phyloP scores from a whole-genome alignment of 2,113 vertebrate genomes.

The Telmatochromis sp. region DNA sequence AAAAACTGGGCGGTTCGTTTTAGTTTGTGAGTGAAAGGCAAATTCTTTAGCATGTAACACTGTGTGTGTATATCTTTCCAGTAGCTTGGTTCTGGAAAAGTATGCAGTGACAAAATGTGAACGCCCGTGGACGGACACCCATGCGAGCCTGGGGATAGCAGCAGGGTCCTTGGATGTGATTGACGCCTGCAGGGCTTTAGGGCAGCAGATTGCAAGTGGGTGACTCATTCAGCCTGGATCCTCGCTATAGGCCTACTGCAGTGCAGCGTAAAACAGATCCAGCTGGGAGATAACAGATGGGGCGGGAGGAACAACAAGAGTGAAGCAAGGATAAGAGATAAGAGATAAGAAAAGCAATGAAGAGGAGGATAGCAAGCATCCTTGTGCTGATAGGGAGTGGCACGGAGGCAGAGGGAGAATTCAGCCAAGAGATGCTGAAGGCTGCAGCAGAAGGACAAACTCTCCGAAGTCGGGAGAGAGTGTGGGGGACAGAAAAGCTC shows the following conservation, averaged over 20 bases:
- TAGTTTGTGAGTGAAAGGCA: not conserved
- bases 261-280: constrained; percentile 56
- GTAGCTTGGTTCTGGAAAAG: not conserved
- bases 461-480: not conserved
- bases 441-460: not conserved
- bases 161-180: constrained; percentile 24
- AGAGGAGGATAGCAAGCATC: not conserved
- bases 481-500: not conserved
- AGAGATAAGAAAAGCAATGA: not conserved
- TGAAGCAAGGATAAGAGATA: not conserved
- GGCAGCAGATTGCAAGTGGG: constrained; percentile 61
- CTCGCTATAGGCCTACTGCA: constrained; percentile 42
- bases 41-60: not conserved
- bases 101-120: not conserved
- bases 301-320: constrained; percentile 4
- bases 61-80: not conserved
- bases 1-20: not conserved
- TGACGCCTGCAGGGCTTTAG: constrained; percentile 23
- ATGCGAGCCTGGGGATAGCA: not conserved
- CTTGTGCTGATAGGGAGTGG: not conserved
- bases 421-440: not conserved
- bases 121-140: not conserved
- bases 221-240: constrained; percentile 58
- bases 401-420: not conserved
- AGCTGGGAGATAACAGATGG: constrained; percentile 63